These are phyloP conservation scores for Myxocyprinus asiaticus DNA, from an alignment of 2,113 vertebrate species.

Conservation along the genomic window DNA sequence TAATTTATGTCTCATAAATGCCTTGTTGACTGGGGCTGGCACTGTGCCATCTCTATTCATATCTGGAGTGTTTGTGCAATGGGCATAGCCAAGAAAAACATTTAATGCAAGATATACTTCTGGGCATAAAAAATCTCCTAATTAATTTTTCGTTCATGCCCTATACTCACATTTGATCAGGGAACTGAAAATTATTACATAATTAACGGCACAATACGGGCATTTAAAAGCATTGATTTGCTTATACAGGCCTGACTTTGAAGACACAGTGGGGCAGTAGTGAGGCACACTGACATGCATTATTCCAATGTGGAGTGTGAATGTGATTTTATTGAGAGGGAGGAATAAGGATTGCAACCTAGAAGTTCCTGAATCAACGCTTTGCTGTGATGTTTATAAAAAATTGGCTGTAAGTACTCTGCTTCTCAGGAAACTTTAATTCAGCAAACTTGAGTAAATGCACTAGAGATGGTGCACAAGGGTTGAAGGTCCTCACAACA, in stretches of 20 bases:
- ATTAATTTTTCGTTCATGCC: conserved; percentile 81
- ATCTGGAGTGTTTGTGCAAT: conserved; percentile 87
- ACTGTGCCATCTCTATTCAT: conserved; percentile 82
- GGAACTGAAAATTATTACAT: conserved; percentile 72
- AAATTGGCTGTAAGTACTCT: neutral
- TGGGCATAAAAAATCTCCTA: conserved; percentile 80
- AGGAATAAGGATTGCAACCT: conserved; percentile 8
- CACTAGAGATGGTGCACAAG: neutral
- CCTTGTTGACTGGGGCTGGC: conserved; percentile 85
- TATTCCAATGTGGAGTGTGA: conserved; percentile 16
- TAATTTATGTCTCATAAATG: conserved; percentile 91
- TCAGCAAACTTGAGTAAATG: neutral
- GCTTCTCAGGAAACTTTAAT: too few relatives aligned
- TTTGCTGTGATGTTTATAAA: neutral
- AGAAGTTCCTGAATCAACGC: neutral
- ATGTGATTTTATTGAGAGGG: neutral
- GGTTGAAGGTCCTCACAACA: neutral
- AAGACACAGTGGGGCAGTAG: conserved; percentile 48
- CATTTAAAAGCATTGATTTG: conserved; percentile 60
- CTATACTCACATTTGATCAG: conserved; percentile 70
- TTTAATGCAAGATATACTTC: conserved; percentile 85
- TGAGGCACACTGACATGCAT: conserved; percentile 10
- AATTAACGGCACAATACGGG: conserved; percentile 71
- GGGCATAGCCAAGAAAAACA: conserved; percentile 88
- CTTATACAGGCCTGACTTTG: conserved; percentile 49